phyloP scores from a whole-genome alignment of 2,113 vertebrate species.

The Hyaena hyaena region DNA sequence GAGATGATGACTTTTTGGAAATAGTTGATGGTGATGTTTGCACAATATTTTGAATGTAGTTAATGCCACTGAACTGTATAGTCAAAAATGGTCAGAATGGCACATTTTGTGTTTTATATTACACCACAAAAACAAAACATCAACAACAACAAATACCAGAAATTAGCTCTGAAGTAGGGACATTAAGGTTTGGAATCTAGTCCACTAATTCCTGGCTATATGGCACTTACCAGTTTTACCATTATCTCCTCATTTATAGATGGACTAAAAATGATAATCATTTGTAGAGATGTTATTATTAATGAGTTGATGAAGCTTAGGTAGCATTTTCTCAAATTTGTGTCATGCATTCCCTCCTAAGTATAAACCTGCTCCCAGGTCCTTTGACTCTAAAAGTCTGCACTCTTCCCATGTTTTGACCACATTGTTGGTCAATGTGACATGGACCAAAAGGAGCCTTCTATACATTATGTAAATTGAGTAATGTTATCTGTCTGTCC shows the following conservation, averaged over 20 bases:
- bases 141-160: not conserved
- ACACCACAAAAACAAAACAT: not conserved
- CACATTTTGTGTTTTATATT: not conserved
- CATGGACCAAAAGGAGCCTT: not conserved
- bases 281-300: not conserved
- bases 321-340: not conserved
- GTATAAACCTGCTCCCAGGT: not conserved
- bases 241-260: not conserved
- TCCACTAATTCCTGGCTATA: not conserved
- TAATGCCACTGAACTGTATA: not conserved
- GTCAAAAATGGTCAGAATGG: not conserved
- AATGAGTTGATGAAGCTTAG: not conserved
- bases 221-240: not conserved
- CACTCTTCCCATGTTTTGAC: not conserved
- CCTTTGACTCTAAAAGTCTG: not conserved
- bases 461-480: not conserved
- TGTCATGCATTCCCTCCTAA: not conserved
- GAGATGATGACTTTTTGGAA: not conserved
- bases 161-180: not conserved
- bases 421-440: not conserved
- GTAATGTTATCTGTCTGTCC: not conserved
- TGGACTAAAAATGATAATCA: not conserved
- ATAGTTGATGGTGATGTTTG: not conserved
- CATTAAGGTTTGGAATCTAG: not conserved
- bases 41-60: not conserved